Evolutionary conservation across 2,113 vertebrate genomes (phyloP).

Genomic region (Mus pahari): DNA sequence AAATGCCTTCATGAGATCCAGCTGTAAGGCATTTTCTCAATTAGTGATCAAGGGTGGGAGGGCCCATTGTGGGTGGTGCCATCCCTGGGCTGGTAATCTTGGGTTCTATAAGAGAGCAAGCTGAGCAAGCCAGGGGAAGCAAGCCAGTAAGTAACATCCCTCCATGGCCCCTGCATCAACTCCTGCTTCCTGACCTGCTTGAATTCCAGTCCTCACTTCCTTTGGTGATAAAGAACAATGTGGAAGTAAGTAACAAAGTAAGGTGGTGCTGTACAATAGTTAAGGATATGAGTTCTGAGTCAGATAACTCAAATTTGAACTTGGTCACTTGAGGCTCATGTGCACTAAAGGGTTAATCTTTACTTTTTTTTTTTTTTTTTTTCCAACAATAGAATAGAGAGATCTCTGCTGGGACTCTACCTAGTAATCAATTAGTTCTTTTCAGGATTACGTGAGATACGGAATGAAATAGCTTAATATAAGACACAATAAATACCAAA

Average conservation of each 20-base stretch:
- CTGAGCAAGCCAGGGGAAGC: too few relatives aligned
- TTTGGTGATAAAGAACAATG: too few relatives aligned
- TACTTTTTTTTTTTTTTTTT: slow-evolving; percentile 1
- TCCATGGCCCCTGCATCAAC: too few relatives aligned
- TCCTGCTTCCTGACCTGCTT: too few relatives aligned
- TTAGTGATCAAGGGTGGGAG: too few relatives aligned
- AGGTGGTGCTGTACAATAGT: not conserved
- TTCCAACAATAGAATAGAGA: not conserved
- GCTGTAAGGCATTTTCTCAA: too few relatives aligned
- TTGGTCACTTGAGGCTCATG: not conserved
- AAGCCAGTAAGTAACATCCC: too few relatives aligned
- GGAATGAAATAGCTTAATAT: not conserved
- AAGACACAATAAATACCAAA: not conserved
- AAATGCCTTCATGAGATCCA: too few relatives aligned
- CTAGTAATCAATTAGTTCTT: not conserved
- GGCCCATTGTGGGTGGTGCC: too few relatives aligned
- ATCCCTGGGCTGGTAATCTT: too few relatives aligned
- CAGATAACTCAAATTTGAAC: not conserved
- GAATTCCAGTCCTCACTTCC: too few relatives aligned
- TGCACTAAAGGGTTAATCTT: not conserved
- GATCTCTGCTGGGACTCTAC: not conserved
- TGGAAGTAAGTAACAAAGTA: not conserved
- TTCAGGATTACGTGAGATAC: not conserved
- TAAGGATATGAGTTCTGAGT: not conserved
- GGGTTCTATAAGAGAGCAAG: too few relatives aligned